Base-by-base conservation (phyloP, 2,888 invertebrate genomes). In the Xylota segnis region DNA sequence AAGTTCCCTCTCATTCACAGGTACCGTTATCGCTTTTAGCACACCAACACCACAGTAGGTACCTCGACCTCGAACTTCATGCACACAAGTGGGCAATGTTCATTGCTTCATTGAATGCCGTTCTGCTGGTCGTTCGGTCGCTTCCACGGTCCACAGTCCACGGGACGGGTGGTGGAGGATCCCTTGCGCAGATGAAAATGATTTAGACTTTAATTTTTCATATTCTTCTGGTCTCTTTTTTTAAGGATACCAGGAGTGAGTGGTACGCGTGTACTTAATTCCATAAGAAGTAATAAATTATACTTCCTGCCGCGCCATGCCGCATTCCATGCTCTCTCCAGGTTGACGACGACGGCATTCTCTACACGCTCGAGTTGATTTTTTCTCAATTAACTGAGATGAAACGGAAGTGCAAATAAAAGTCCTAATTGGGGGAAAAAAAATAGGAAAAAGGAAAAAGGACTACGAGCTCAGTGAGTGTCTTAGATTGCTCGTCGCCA, bases 11-110 rank as follows among this genome's bases (percentile, higher is more conserved):
- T 50, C 84, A 84, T 84, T 84, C 79, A 84, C 81, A 58, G 70
- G 59, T 45, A 65, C 50, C 52, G 77, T 37, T 75, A 58, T 66
- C 34, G 61, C 54, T 63, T 70, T 71, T 79, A 65, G 56, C 58
- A 84, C 58, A 84, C 79, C 68, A 78, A 70, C 40, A 84, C 75
- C 6, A 4, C 9, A 18, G 50, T 40, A 61, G 71, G 76, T 77
- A 59, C 76, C 72, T 86, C 86, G 86, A 82, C 86, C 86, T 86
- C 81, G 86, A 86, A 86, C 86, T 86, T 86, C 86, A 82, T 86
- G 86, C 86, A 86, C 72, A 86, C 82, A 86, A 86, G 82, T 86
- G 86, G 86, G 81, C 76, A 81, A 82, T 82, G 81, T 77, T 75
- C 79, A 56, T 63, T 79, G 83, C 83, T 72, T 83, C 83, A 83